Percentiles rank a stretch among this genome's conserved stretches.
Conservation (phyloP, 1,140 invertebrate species). For the Sycophaga agraensis region DNA sequence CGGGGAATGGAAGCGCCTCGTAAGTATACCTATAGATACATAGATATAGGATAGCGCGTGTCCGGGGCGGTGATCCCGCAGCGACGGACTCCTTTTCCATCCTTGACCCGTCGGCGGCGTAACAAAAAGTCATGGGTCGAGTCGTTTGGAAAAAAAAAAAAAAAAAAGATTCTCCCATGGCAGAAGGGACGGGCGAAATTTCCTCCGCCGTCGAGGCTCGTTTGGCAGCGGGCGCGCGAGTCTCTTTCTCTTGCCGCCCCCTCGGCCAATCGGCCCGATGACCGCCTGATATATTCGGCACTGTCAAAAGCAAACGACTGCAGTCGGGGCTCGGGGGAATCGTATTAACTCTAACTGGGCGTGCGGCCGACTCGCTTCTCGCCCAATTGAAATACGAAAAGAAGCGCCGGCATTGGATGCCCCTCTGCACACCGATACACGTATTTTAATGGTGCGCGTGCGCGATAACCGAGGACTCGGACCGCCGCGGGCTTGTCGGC, state of each 20-base stretch:
- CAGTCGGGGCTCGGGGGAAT: too few relatives aligned
- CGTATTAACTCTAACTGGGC: too few relatives aligned
- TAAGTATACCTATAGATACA: too few relatives aligned
- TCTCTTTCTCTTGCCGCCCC: neutral
- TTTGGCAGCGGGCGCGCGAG: neutral
- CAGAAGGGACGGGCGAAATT: neutral
- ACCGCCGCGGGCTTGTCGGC: too few relatives aligned
- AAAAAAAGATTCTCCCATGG: slow-evolving; percentile 11
- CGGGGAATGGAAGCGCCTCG: neutral
- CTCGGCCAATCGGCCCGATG: slow-evolving; percentile 1
- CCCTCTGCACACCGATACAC: too few relatives aligned
- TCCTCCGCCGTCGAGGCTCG: slow-evolving; percentile 1
- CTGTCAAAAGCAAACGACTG: neutral
- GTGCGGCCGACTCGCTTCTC: too few relatives aligned
- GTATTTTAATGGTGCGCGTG: too few relatives aligned
- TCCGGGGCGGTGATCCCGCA: too few relatives aligned
- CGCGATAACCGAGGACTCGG: too few relatives aligned
- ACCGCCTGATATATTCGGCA: slow-evolving; percentile 15
- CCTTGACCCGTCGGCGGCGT: slow-evolving; percentile 7
- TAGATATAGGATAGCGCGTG: neutral
- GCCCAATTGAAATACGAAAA: too few relatives aligned
- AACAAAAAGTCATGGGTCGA: slow-evolving; percentile 1
- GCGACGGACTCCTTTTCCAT: slow-evolving; percentile 7
- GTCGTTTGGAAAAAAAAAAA: slow-evolving; percentile 9
- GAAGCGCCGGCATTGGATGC: too few relatives aligned